Conservation (phyloP, 2,113 vertebrate genomes). For the Festucalex cinctus region DNA sequence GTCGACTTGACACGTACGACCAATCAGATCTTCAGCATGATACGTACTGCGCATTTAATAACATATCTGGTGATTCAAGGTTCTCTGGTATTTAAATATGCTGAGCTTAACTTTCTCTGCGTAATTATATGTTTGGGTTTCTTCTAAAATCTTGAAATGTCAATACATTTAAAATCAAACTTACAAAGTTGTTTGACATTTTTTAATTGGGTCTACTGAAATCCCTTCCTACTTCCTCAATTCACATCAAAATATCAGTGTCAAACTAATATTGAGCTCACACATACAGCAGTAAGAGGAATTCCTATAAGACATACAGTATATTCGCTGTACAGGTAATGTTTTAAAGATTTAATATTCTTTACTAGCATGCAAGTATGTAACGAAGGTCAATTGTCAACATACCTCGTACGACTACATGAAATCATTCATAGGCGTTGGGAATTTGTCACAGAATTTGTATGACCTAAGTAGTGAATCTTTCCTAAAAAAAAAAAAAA, state of each 20-base stretch:
- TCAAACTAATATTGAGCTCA: background rate
- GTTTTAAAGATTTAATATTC: background rate
- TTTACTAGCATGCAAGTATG: background rate
- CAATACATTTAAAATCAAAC: background rate
- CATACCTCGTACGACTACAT: too few relatives aligned
- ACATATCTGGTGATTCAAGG: background rate
- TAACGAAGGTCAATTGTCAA: too few relatives aligned
- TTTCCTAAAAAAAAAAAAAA: too few relatives aligned
- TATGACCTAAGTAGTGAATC: background rate
- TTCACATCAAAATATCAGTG: background rate
- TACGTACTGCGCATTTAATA: background rate
- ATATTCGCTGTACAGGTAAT: too few relatives aligned
- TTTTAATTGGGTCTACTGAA: background rate
- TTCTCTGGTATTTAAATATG: background rate
- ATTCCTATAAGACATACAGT: background rate
- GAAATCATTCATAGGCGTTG: too few relatives aligned
- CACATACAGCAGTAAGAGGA: background rate
- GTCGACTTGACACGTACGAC: constrained; percentile 1
- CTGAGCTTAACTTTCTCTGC: background rate
- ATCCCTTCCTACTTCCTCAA: background rate
- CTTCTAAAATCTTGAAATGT: constrained; percentile 1
- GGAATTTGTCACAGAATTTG: background rate
- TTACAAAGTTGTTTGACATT: background rate
- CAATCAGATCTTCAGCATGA: background rate
- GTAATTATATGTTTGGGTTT: background rate